Evolutionary conservation across 2,113 vertebrate species (phyloP).

Genomic region (Tringa solitaria): DNA sequence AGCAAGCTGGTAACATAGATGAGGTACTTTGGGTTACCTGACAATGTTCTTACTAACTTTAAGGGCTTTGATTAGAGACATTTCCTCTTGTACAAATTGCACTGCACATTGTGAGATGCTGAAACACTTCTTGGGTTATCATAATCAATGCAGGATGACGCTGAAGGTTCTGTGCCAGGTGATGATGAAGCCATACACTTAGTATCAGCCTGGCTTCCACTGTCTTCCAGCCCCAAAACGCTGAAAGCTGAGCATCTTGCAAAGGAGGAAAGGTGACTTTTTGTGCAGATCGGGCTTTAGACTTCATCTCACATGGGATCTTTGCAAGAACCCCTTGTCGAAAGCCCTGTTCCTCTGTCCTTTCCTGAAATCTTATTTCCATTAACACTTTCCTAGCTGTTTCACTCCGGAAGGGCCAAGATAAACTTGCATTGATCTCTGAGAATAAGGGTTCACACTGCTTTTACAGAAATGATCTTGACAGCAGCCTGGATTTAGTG

Average conservation of each 20-base stretch:
- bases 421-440: not conserved
- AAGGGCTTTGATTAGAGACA: not conserved
- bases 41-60: not conserved
- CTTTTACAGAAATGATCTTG: not conserved
- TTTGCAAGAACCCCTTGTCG: not conserved
- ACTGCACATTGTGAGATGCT: not conserved
- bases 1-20: not conserved
- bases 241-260: not conserved
- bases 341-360: not conserved
- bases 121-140: not conserved
- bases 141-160: not conserved
- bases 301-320: not conserved
- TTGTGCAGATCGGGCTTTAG: not conserved
- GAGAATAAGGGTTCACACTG: not conserved
- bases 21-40: not conserved
- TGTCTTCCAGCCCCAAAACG: not conserved
- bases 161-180: not conserved
- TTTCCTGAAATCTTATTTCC: not conserved
- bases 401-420: not conserved
- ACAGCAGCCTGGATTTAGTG: not conserved
- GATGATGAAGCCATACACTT: not conserved
- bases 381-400: not conserved
- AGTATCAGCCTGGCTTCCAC: not conserved
- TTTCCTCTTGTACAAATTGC: not conserved
- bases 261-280: not conserved